Conservation (phyloP, 2,888 invertebrate species). For the Nezara viridula region DNA sequence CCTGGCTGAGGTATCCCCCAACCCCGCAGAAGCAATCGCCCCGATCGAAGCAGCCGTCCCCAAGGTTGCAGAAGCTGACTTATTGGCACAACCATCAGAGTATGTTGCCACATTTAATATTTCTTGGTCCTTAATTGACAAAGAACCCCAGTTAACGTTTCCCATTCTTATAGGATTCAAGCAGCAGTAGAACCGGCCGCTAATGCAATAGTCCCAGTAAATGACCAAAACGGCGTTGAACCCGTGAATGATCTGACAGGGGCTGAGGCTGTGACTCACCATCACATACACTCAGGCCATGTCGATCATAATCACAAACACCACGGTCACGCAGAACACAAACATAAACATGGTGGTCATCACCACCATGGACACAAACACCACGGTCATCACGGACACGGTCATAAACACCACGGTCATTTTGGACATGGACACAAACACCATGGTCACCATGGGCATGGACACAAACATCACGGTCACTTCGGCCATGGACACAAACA, state of each 20-base stretch:
- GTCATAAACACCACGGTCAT: slow-evolving; percentile 52
- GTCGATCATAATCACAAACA: slow-evolving; percentile 56
- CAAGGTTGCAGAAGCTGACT: slow-evolving; percentile 28
- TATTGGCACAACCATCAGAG: slow-evolving; percentile 51
- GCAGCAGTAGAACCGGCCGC: slow-evolving; percentile 11
- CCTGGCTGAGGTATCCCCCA: slow-evolving; percentile 26
- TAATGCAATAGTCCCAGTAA: not conserved
- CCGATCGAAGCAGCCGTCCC: not conserved
- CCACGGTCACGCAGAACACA: slow-evolving; percentile 51
- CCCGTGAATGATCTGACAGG: slow-evolving; percentile 24
- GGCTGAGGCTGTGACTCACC: slow-evolving; percentile 55
- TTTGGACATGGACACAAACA: slow-evolving; percentile 45
- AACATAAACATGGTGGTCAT: slow-evolving; percentile 45
- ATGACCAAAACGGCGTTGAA: not conserved
- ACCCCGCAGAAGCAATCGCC: slow-evolving; percentile 4
- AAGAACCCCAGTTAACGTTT: not conserved
- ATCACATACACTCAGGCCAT: slow-evolving; percentile 52
- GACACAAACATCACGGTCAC: slow-evolving; percentile 46
- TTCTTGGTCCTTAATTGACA: not conserved
- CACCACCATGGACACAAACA: slow-evolving; percentile 38
- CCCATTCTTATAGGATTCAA: not conserved
- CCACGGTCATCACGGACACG: slow-evolving; percentile 50
- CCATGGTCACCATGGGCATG: slow-evolving; percentile 52
- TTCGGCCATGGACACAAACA: slow-evolving; percentile 50
- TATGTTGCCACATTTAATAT: slow-evolving; percentile 1